These are phyloP conservation scores for Magallana gigas DNA, from an alignment of 1,140 invertebrate species.

Conservation along the genomic window DNA sequence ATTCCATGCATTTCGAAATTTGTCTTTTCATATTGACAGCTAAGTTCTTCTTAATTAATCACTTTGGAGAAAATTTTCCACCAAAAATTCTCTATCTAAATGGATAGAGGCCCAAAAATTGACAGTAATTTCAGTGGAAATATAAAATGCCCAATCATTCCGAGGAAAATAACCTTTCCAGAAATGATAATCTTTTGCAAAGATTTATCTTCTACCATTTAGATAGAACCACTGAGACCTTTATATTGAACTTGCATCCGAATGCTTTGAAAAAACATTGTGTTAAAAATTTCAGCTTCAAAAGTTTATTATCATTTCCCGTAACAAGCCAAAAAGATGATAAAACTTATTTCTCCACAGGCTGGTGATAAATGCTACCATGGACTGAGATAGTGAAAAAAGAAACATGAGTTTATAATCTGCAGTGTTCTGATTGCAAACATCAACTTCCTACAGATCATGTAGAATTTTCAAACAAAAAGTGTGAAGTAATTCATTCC, in stretches of 20 bases:
- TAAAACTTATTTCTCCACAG: conserved; percentile 13
- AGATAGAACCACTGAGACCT: neutral
- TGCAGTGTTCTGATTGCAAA: neutral
- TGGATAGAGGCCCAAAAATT: too few species aligned
- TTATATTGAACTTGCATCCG: neutral
- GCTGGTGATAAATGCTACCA: neutral
- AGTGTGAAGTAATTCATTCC: neutral
- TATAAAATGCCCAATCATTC: too few species aligned
- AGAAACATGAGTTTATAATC: conserved; percentile 28
- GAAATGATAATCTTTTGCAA: neutral
- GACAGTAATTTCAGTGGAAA: too few species aligned
- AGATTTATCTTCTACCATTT: neutral
- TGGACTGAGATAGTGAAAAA: neutral
- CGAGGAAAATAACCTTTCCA: neutral
- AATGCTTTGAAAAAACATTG: conserved; percentile 9
- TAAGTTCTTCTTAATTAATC: too few species aligned
- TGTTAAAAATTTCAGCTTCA: conserved; percentile 28
- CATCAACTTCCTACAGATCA: neutral
- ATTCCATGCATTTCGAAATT: conserved; percentile 5
- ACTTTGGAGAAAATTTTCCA: neutral
- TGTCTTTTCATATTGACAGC: neutral
- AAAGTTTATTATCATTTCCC: conserved; percentile 32
- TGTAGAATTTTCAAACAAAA: neutral
- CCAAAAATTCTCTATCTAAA: neutral
- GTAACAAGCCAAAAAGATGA: conserved; percentile 18